Evolutionary conservation across 2,797 vertebrate species (phyloP), one percentile per base, ranked within the genome.

Genomic region (Amblyraja radiata): DNA sequence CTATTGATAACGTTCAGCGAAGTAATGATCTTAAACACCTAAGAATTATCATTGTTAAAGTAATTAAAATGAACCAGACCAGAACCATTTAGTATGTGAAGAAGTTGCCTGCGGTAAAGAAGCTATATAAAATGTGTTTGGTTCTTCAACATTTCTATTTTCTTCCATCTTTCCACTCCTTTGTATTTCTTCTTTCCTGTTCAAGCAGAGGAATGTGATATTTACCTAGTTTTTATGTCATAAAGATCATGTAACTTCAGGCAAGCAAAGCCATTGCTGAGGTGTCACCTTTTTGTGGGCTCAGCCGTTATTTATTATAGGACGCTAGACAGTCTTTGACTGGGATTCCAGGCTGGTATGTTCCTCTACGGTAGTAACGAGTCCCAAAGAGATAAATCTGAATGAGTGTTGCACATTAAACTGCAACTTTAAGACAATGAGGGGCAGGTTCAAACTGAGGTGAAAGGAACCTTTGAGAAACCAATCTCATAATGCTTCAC

Each of bases 391-490:
- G 61, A 88, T 32, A 65, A 88, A 88, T 88, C 84, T 86, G 58
- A n/a, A 63, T 28, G 28, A 63, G 13, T 0, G 54, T 28, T 88
- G 61, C 58, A 21, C 58, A 65, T n/a, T 65, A 21, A 32, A 21
- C 61, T 16, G 32, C 8, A 5, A 65, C 84, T 32, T n/a, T 65
- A 18, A 1, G 61, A 65, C 61, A 88, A 88, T 88, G 61, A 32
- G 54, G 10, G 54, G 13, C 39, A 61, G 54, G 81, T 65, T 88
- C 84, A 88, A 88, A 32, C 11, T 32, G 63, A 88, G 61, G 58
- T 88, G 58, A 88, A 88, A 88, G 84, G 84, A 84, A 84, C 58
- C 84, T 61, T 61, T 61, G 25, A 61, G 1, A 25, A 88, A 88
- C 14, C 61, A 7, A 32, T 65, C 25, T 28, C 84, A 88, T n/a